A percentile compares a stretch with the other conserved stretches of the same genome.
Conservation (phyloP, 2,888 invertebrate genomes). For the Melanophora roralis region DNA sequence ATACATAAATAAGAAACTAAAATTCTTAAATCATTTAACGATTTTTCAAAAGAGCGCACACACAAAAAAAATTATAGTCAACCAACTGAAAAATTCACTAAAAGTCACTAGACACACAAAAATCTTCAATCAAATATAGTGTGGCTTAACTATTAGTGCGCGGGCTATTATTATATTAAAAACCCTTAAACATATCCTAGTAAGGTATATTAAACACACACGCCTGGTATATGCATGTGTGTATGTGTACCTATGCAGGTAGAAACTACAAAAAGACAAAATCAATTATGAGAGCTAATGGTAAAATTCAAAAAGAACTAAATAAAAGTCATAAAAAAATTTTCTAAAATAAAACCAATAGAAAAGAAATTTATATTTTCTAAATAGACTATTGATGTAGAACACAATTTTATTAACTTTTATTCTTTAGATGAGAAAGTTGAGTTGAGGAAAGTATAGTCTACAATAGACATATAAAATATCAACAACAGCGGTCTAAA, state of each 20-base stretch:
- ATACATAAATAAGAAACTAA: too few relatives aligned
- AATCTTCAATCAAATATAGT: constrained; percentile 42
- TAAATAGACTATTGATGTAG: neutral
- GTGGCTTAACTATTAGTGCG: too few relatives aligned
- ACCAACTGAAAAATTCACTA: constrained; percentile 15
- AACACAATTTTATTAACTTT: constrained; percentile 33
- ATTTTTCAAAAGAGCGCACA: too few relatives aligned
- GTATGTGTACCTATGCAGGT: neutral
- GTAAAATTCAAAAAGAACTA: constrained; percentile 39
- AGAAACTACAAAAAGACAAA: constrained; percentile 45
- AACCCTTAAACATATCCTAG: too few relatives aligned
- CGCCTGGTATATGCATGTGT: neutral
- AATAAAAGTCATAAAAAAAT: neutral
- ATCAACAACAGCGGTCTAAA: constrained; percentile 36
- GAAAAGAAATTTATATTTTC: neutral
- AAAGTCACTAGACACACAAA: constrained; percentile 30
- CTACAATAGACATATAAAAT: constrained; percentile 36
- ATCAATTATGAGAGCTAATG: constrained; percentile 55
- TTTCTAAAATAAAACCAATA: neutral
- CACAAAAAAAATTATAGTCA: neutral
- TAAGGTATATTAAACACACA: too few relatives aligned
- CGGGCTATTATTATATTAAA: too few relatives aligned
- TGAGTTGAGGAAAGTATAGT: neutral
- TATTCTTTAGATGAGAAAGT: constrained; percentile 1
- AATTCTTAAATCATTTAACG: too few relatives aligned